Base-by-base conservation (phyloP, 2,113 vertebrate genomes). In the Pitta sordida region DNA sequence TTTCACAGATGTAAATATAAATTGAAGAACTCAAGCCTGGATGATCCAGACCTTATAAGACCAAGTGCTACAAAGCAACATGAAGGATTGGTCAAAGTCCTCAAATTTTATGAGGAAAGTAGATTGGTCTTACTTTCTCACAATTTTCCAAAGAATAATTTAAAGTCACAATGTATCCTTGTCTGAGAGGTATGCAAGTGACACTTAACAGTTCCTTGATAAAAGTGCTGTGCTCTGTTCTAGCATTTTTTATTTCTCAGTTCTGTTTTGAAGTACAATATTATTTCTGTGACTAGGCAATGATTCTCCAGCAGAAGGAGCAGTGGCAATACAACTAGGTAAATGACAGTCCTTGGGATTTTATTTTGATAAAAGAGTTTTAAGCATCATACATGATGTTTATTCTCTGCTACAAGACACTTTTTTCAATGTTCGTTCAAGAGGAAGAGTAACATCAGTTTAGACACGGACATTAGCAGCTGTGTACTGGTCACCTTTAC, bases 301-400 rank as follows among this genome's bases (percentile, higher is more conserved):
- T 46, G 59, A 67, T 37, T 49, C 65, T 84, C 81, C 81, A 92
- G 90, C 41, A 91, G 69, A 92, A 94, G 65, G 48, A 92, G 81
- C 82, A 85, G 58, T 91, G 29, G 59, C 34, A 92, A 64, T 76
- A 41, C 27, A 84, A 22, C 26, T 34, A 41, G 5, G 26, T 43
- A 88, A 82, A 58, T 4, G 6, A 56, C 34, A 79, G 30, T 58
- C 34, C 36, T 60, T 65, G 43, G 49, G 37, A 71, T 79, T 91
- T 59, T 68, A 48, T 63, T 94, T 76, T 83, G 13, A 76, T 73
- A n/a, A 32, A 91, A 89, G 16, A 60, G 24, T 29, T 79, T 37
- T 60, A 60, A 82, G 68, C 64, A 90, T 83, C 65, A 62, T 11
- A 27, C 53, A 26, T 62, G 15, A 74, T 80, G 15, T 7, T 64